These are phyloP conservation scores for Thymelicus lineola DNA, from an alignment of 2,888 invertebrate genomes.

Conservation along the genomic window DNA sequence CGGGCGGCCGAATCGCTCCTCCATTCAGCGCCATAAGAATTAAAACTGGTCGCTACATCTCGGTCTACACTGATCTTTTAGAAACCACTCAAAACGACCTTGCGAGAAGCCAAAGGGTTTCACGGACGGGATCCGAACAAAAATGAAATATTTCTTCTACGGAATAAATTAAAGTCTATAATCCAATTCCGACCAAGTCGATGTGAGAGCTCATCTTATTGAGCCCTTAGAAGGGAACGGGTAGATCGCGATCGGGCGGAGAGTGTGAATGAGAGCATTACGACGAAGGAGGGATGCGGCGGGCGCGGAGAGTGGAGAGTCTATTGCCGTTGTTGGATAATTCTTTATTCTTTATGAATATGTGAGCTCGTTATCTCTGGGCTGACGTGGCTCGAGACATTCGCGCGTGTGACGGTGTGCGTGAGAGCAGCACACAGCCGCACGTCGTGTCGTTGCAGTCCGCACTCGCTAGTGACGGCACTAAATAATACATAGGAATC, in stretches of 20 bases:
- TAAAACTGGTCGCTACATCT: constrained; percentile 78
- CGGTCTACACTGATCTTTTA: constrained; percentile 77
- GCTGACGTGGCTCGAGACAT: constrained; percentile 70
- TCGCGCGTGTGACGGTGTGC: constrained; percentile 60
- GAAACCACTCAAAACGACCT: constrained; percentile 65
- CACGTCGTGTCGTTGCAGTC: constrained; percentile 52
- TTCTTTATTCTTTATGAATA: constrained; percentile 86
- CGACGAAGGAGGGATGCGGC: constrained; percentile 62
- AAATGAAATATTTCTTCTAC: constrained; percentile 83
- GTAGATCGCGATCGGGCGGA: constrained; percentile 79
- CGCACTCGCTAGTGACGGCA: constrained; percentile 68
- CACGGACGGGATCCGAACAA: constrained; percentile 69
- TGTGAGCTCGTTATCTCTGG: constrained; percentile 82
- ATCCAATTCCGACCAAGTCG: constrained; percentile 69
- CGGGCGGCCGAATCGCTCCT: constrained; percentile 73
- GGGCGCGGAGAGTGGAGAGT: constrained; percentile 65
- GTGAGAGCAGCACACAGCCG: constrained; percentile 48
- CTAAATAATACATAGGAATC: constrained; percentile 84
- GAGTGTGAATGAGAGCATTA: constrained; percentile 84
- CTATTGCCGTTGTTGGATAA: constrained; percentile 68
- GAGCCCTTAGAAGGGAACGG: constrained; percentile 76
- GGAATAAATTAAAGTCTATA: constrained; percentile 84
- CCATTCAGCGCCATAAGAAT: constrained; percentile 79
- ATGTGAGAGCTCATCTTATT: constrained; percentile 68
- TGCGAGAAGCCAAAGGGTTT: constrained; percentile 77